Evolutionary conservation across 1,140 invertebrate genomes (phyloP), one percentile per base, ranked within the genome.

Genomic region (Charaxes varanes): DNA sequence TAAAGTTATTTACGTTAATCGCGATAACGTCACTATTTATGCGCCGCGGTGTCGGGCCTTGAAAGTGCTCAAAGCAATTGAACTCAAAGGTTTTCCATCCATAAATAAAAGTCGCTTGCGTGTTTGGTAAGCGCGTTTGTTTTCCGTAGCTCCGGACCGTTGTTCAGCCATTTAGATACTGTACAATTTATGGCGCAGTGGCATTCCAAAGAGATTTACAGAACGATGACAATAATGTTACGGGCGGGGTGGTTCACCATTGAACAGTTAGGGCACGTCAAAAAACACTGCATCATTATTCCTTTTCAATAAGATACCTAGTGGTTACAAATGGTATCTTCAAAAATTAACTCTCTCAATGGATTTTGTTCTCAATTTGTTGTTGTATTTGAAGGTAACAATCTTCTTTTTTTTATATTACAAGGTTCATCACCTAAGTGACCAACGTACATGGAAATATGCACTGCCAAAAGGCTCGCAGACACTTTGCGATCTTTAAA

Each of bases 151-250:
- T 8, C 34, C 32, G 32, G 23, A 6, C 13, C n/a, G 35, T 21
- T 38, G 45, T 40, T 36, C 30, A 52, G 17, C 35, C 36, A 56
- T 56, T 56, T 52, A 56, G 53, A 56, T 56, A 56, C 27, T 33
- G 49, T 34, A 44, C 15, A 42, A 46, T 57, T 53, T 57, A 57
- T 53, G 26, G 32, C 24, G 24, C 43, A 34, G 37, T 53, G 42
- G 45, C 49, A 49, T 53, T 41, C 41, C 34, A 11, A n/a, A 18
- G 26, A 53, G 54, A 45, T 43, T 48, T 44, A 44, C 33, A 44
- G 6, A 36, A 53, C 42, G 35, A 49, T 53, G 53, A 52, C 53
- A 52, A 45, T 52, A 58, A 46, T 33, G 49, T 46, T 41, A 36
- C 28, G 37, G 21, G 4, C 13, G 13, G 5, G 3, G 26, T 7